These are phyloP conservation scores for Eurypyga helias DNA, from an alignment of 2,113 vertebrate genomes.

Conservation along the genomic window DNA sequence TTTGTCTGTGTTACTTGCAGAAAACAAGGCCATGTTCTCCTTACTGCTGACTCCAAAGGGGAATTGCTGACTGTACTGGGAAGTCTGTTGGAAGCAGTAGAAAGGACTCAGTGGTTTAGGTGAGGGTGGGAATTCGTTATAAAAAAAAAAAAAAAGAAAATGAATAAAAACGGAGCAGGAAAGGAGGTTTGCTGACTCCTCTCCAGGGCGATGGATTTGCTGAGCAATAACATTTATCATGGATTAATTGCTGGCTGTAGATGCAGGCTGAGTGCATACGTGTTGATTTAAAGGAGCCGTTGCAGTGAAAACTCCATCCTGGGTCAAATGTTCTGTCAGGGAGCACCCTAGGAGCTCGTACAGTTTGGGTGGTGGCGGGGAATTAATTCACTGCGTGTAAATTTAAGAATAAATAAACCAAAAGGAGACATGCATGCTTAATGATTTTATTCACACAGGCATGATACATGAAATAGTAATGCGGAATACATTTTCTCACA, in stretches of 20 bases:
- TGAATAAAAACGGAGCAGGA: neutral
- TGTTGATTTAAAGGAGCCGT: slow-evolving; percentile 9
- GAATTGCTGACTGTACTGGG: neutral
- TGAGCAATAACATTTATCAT: neutral
- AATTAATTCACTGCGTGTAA: neutral
- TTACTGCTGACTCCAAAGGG: neutral
- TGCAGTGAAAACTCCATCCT: neutral
- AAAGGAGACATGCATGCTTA: slow-evolving; percentile 4
- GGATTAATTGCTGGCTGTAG: neutral
- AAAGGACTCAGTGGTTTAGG: neutral
- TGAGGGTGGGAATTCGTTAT: neutral
- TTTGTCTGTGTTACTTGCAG: neutral
- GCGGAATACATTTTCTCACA: slow-evolving; percentile 40
- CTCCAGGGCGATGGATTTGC: neutral
- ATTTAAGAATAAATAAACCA: slow-evolving; percentile 35
- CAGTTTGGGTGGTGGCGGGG: neutral
- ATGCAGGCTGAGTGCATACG: neutral
- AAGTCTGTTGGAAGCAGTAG: neutral
- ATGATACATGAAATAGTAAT: slow-evolving; percentile 60
- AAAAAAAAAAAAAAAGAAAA: neutral
- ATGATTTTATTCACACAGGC: slow-evolving; percentile 43
- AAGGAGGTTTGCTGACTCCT: neutral
- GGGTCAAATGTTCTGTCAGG: neutral
- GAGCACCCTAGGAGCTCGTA: neutral
- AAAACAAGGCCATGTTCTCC: neutral